Evolutionary conservation across 2,888 invertebrate species (phyloP), one percentile per base, ranked within the genome.

Genomic region (Syritta pipiens): DNA sequence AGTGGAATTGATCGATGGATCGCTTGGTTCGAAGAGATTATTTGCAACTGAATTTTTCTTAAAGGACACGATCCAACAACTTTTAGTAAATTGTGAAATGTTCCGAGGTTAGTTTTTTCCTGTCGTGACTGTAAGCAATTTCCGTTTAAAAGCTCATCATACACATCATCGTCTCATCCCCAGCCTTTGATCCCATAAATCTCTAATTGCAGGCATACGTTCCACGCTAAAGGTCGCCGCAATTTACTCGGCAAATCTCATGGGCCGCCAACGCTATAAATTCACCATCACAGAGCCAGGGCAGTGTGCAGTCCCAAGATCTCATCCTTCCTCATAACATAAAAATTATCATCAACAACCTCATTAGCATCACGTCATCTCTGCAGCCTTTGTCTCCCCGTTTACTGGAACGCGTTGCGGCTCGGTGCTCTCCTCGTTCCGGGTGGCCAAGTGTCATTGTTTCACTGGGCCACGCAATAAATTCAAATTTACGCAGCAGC

Each of bases 401-500:
- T 57, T 42, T n/a, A n/a, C n/a, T n/a, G n/a, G n/a, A n/a, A n/a
- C n/a, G n/a, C n/a, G n/a, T n/a, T n/a, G n/a, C n/a, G n/a, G n/a
- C n/a, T n/a, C n/a, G n/a, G n/a, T n/a, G n/a, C n/a, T n/a, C n/a
- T n/a, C n/a, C n/a, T n/a, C n/a, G n/a, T n/a, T n/a, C n/a, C n/a
- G n/a, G n/a, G n/a, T n/a, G n/a, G n/a, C n/a, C n/a, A n/a, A 32
- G 51, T 30, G 14, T 51, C 37, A 22, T 30, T 17, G 26, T 19
- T 44, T 32, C 35, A 49, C 32, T 30, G 63, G 37, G 44, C 46
- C 46, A 65, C 46, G 77, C 60, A 49, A 72, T 79, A 67, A 79
- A 79, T 72, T 79, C 67, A 72, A 65, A 79, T 79, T 67, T 67
- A 71, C 67, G 44, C 67, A 79, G 62, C 14, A 67, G 55, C 72